Percentiles rank a stretch among this genome's conserved stretches.
phyloP scores from a whole-genome alignment of 1,140 invertebrate genomes.

The Paracyclopina nana region DNA sequence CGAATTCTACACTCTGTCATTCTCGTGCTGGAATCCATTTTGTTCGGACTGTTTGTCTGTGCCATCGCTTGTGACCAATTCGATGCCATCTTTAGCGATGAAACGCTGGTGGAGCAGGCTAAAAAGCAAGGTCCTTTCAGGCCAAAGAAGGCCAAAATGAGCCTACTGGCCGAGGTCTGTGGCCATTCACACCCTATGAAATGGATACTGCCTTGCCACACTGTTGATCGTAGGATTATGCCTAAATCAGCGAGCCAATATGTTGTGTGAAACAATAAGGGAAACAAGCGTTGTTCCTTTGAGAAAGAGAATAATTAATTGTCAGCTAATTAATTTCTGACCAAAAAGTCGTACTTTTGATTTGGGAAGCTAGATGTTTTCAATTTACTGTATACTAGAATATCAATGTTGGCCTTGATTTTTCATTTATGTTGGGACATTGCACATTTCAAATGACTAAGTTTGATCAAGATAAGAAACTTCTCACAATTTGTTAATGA shows the following conservation, averaged over 20 bases:
- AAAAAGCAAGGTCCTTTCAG: constrained; percentile 37
- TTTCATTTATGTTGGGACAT: not conserved
- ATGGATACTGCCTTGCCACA: constrained; percentile 41
- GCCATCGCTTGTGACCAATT: constrained; percentile 77
- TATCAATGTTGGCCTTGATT: not conserved
- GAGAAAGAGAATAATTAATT: not conserved
- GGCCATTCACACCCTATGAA: constrained; percentile 44
- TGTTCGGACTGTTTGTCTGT: constrained; percentile 74
- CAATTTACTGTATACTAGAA: not conserved
- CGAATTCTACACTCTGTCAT: constrained; percentile 53
- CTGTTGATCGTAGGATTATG: constrained; percentile 18
- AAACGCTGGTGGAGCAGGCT: constrained; percentile 48
- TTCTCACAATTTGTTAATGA: no score
- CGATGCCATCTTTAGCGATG: constrained; percentile 56
- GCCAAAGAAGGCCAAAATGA: constrained; percentile 41
- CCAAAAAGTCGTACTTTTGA: not conserved
- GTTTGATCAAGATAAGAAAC: no score
- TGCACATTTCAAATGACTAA: no score
- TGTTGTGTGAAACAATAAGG: not conserved
- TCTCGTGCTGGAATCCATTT: constrained; percentile 52
- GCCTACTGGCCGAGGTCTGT: constrained; percentile 54
- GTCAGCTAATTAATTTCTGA: not conserved
- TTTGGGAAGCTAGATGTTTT: not conserved
- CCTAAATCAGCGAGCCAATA: not conserved
- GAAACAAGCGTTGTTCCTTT: not conserved